Conservation (phyloP, 2,113 vertebrate genomes). For the Macaca nemestrina region DNA sequence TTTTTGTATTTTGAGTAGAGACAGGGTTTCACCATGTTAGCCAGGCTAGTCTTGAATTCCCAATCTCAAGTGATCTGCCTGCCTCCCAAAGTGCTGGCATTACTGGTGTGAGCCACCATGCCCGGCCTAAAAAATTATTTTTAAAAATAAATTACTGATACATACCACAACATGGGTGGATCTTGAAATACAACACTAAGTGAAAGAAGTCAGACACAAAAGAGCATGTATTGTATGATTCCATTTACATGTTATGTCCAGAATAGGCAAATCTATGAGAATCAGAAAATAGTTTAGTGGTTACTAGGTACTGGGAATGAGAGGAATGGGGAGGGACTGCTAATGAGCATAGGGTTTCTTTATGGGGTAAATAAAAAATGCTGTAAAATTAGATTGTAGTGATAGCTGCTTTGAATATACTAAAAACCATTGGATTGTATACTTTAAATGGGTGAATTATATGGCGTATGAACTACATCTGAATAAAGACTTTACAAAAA, state of each 20-base stretch:
- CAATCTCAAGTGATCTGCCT: no score
- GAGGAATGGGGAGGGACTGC: no score
- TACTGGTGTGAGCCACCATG: no score
- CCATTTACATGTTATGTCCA: background rate
- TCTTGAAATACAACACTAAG: background rate
- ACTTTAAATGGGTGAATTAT: background rate
- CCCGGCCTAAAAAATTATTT: no score
- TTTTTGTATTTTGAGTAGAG: no score
- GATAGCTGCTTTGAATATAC: background rate
- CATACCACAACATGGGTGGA: no score
- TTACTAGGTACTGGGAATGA: background rate
- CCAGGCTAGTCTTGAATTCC: no score
- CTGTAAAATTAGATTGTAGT: background rate
- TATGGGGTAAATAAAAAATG: background rate
- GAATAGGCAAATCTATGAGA: background rate
- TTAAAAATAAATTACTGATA: no score
- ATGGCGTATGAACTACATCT: background rate
- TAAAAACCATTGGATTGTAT: background rate
- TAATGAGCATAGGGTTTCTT: background rate
- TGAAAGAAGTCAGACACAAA: background rate
- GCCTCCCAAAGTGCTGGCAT: no score
- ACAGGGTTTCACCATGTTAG: no score
- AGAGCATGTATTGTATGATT: background rate
- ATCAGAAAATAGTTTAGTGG: background rate
- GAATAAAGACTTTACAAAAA: background rate